Percentiles rank a stretch among this genome's conserved stretches.
Evolutionary conservation across 2,113 vertebrate species (phyloP).

Genomic region (Alligator mississippiensis): DNA sequence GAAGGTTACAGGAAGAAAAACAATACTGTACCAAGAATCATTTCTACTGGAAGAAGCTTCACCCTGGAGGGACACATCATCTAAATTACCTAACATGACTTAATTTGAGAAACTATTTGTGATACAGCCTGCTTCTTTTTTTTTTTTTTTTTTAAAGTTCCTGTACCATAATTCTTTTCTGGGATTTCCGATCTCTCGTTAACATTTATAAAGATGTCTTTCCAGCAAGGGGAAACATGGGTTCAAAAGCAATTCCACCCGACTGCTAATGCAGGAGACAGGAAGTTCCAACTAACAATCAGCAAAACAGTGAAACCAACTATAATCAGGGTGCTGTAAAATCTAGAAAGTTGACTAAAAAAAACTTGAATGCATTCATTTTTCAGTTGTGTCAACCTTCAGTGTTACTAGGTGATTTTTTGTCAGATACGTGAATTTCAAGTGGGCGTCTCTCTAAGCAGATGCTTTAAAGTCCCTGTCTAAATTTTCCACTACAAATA

Average conservation of each 20-base stretch:
- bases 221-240: not conserved
- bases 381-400: not conserved
- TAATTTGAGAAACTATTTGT: not conserved
- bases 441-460: not conserved
- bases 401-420: not conserved
- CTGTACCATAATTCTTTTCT: no score
- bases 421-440: not conserved
- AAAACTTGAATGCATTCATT: no score
- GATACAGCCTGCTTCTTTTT: not conserved
- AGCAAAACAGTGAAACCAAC: not conserved
- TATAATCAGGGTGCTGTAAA: not conserved
- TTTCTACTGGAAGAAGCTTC: not conserved
- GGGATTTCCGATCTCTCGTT: not conserved
- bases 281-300: not conserved
- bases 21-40: not conserved
- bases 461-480: not conserved
- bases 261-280: not conserved
- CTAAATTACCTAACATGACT: not conserved
- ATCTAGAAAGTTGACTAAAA: not conserved
- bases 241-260: not conserved
- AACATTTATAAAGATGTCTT: not conserved
- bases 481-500: not conserved
- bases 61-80: not conserved
- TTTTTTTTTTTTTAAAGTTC: not conserved
- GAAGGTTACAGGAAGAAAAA: not conserved